These are phyloP conservation scores for Orbicella faveolata DNA, from an alignment of 64 coral and sea anemone genomes.

Conservation along the genomic window DNA sequence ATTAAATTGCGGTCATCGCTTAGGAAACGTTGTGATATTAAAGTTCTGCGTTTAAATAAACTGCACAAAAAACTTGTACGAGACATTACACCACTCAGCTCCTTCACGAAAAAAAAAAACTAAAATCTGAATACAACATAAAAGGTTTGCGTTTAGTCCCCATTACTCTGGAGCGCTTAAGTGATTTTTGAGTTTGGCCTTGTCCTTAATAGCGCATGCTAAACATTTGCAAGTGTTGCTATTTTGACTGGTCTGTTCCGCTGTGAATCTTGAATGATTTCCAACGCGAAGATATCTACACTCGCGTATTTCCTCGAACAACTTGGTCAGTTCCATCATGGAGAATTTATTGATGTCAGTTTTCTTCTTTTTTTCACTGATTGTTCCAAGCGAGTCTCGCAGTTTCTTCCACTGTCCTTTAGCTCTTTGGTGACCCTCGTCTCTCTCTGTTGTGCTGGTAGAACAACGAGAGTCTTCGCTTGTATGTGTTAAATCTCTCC, in stretches of 20 bases:
- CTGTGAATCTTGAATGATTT: constrained; percentile 61
- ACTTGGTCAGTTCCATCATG: constrained; percentile 63
- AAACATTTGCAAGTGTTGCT: constrained; percentile 68
- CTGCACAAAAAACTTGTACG: no score
- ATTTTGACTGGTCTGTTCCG: constrained; percentile 38
- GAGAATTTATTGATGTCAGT: constrained; percentile 75
- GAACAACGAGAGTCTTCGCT: not conserved
- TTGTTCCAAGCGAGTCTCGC: constrained; percentile 55
- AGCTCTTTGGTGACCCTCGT: constrained; percentile 55
- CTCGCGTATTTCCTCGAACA: constrained; percentile 80
- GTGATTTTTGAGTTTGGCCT: constrained; percentile 71
- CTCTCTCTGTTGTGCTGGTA: constrained; percentile 45
- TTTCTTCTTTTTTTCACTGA: constrained; percentile 51
- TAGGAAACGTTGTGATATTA: no score
- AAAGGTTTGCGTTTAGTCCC: not conserved
- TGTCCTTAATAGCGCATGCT: constrained; percentile 68
- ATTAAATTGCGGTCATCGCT: no score
- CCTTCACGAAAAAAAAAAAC: not conserved
- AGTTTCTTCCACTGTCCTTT: constrained; percentile 66
- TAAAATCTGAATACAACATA: not conserved
- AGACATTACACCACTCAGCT: no score
- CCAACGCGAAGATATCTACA: constrained; percentile 86
- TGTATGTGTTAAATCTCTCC: not conserved
- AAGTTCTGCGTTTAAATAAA: no score
- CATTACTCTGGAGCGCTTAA: constrained; percentile 70